Conservation (phyloP, 2,888 invertebrate genomes). For the Drosophila picticornis region DNA sequence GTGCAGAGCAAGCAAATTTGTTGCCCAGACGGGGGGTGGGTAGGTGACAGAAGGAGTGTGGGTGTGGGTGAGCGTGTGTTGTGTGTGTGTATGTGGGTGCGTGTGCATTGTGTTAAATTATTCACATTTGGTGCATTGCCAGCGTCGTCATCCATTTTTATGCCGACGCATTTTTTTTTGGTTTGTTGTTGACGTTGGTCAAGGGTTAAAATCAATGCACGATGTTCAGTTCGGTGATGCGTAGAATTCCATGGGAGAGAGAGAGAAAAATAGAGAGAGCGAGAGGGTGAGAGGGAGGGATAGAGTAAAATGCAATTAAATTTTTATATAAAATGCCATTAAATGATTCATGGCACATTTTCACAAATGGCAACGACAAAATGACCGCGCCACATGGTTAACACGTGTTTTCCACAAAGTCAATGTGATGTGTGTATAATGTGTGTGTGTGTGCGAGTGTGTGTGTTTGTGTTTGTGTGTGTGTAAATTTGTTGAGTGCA, state of each 20-base stretch:
- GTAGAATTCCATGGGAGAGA: constrained; percentile 22
- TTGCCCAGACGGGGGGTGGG: constrained; percentile 26
- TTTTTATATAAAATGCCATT: constrained; percentile 65
- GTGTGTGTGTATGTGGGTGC: neutral
- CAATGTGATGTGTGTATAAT: constrained; percentile 22
- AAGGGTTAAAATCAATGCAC: constrained; percentile 61
- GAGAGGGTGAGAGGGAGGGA: neutral
- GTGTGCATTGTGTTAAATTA: constrained; percentile 74
- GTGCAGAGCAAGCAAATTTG: constrained; percentile 64
- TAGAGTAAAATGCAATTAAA: constrained; percentile 70
- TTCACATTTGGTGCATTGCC: constrained; percentile 76
- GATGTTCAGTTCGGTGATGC: constrained; percentile 53
- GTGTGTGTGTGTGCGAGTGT: constrained; percentile 18
- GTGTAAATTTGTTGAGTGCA: constrained; percentile 42
- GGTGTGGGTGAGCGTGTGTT: neutral
- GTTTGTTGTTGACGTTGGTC: constrained; percentile 47
- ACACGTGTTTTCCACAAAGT: constrained; percentile 68
- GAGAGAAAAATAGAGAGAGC: neutral
- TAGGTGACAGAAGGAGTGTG: neutral
- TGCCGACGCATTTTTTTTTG: constrained; percentile 39
- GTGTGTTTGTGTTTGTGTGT: constrained; percentile 14
- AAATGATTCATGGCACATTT: constrained; percentile 73
- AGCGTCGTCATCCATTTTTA: constrained; percentile 52
- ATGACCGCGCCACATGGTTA: constrained; percentile 71
- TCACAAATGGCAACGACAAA: constrained; percentile 65